Evolutionary conservation across 2,888 invertebrate genomes (phyloP).

Genomic region (Notodonta ziczac): DNA sequence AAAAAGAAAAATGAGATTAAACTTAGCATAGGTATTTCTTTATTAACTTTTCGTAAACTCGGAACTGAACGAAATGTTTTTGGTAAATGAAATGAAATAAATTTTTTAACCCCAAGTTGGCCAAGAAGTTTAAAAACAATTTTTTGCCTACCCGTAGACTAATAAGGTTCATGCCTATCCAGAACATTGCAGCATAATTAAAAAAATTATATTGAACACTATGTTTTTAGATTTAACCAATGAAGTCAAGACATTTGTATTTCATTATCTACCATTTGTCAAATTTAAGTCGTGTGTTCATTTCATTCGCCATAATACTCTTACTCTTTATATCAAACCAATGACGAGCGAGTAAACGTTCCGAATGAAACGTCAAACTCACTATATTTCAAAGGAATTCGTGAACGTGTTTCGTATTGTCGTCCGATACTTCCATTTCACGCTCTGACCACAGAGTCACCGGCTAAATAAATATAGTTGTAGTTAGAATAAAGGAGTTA

Average conservation of each 20-base stretch:
- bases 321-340: constrained; percentile 7
- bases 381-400: constrained; percentile 10
- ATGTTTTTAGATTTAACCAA: constrained; percentile 54
- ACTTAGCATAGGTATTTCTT: no score
- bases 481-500: constrained; percentile 10
- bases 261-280: constrained; percentile 59
- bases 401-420: neutral
- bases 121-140: no score
- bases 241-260: constrained; percentile 69
- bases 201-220: neutral
- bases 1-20: no score
- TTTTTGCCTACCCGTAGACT: no score
- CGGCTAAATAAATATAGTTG: constrained; percentile 17
- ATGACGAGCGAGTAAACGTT: constrained; percentile 14
- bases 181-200: no score
- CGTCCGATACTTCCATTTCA: neutral
- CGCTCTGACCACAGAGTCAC: neutral
- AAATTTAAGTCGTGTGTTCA: constrained; percentile 54
- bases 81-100: no score
- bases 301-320: constrained; percentile 46
- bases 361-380: constrained; percentile 19
- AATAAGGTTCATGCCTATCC: no score
- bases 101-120: no score
- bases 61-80: no score
- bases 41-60: no score